Evolutionary conservation across 2,888 invertebrate genomes (phyloP), one percentile per base, ranked within the genome.

Genomic region (Biston betularia): DNA sequence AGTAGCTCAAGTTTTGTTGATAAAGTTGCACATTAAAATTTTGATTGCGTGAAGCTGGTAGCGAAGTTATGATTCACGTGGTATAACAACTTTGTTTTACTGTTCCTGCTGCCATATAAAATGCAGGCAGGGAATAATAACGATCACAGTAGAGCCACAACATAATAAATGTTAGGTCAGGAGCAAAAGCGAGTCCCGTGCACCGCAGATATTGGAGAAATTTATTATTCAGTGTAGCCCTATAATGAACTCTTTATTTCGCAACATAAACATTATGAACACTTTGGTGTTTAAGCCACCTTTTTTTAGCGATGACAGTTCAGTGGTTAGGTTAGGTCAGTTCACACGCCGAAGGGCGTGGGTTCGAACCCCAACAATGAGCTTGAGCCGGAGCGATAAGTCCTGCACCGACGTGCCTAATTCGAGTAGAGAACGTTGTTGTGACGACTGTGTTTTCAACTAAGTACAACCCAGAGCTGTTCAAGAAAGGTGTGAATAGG

Each of bases 21-120:
- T 55, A 12, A 33, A 60, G 63, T 58, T 53, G 14, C 49, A 65
- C 69, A 66, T 65, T 64, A 66, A 70, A 65, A 77, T 77, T 74
- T 79, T 81, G 74, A 78, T 76, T 79, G 73, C 77, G 67, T 54
- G 73, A 74, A 73, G 72, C 75, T 71, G 73, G 70, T 72, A 69
- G 71, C 72, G 71, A 76, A 75, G 74, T 73, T 75, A 71, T 74
- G 69, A 75, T 75, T 77, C 74, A 72, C 73, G 70, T 72, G 64
- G 69, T 71, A 57, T 70, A 71, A 71, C 72, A 76, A 72, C 75
- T 78, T 74, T 71, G 73, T 77, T 79, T 76, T 73, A 76, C 63
- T 76, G 71, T 75, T 75, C 75, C 65, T 72, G 59, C 70, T 62
- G 61, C 71, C 76, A 73, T 74, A 74, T 75, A 76, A 75, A 78